A percentile compares a stretch with the other conserved stretches of the same genome.
Evolutionary conservation across 2,113 vertebrate species (phyloP).

Genomic region (Oryzias celebensis): DNA sequence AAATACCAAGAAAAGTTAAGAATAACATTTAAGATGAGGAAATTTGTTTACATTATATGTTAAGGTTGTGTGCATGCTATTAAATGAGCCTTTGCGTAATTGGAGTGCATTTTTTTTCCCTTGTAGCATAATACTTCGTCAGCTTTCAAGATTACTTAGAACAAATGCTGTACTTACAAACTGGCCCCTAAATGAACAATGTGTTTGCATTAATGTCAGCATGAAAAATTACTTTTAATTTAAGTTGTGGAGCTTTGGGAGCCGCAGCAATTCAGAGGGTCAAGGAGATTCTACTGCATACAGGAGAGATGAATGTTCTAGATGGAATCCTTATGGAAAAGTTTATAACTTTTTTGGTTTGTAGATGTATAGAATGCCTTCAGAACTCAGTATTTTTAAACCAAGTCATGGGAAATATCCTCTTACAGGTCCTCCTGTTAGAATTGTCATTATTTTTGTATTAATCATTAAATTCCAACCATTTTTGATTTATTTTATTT

Average conservation of each 20-base stretch:
- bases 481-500: too few species aligned
- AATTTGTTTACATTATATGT: slow-evolving; percentile 29
- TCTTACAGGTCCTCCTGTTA: too few species aligned
- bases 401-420: too few species aligned
- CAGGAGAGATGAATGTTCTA: slow-evolving; percentile 21
- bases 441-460: too few species aligned
- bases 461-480: too few species aligned
- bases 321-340: slow-evolving; percentile 10
- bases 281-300: slow-evolving; percentile 17
- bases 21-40: slow-evolving; percentile 52
- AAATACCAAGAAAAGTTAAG: slow-evolving; percentile 46
- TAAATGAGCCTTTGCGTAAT: slow-evolving; percentile 33
- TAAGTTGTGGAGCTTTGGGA: slow-evolving; percentile 38
- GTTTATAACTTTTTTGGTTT: slow-evolving; percentile 2
- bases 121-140: slow-evolving; percentile 43
- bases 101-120: slow-evolving; percentile 16
- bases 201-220: slow-evolving; percentile 32
- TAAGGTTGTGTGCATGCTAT: slow-evolving; percentile 47
- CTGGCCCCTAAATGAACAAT: slow-evolving; percentile 45
- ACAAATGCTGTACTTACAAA: slow-evolving; percentile 39
- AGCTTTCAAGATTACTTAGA: slow-evolving; percentile 43
- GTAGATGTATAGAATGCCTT: too few species aligned
- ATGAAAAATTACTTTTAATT: slow-evolving; percentile 50
- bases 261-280: slow-evolving; percentile 26
- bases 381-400: too few species aligned